phyloP scores from a whole-genome alignment of 2,797 vertebrate genomes.

The Helarctos malayanus region DNA sequence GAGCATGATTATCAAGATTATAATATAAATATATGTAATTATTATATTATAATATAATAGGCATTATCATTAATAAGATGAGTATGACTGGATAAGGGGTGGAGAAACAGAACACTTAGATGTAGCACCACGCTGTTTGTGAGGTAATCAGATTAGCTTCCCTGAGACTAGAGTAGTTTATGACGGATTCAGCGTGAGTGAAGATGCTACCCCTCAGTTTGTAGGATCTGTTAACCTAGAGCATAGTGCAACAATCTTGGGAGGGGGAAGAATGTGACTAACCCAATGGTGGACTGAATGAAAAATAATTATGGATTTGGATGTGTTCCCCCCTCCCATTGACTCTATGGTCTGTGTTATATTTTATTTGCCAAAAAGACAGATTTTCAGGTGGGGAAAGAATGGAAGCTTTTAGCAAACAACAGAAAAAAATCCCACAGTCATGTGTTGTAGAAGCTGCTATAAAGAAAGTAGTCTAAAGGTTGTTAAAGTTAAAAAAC shows the following conservation, averaged over 20 bases:
- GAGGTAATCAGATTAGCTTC: background rate
- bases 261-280: background rate
- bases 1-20: background rate
- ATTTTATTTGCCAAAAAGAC: background rate
- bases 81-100: background rate
- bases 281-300: background rate
- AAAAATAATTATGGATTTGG: background rate
- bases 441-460: background rate
- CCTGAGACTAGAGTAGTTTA: background rate
- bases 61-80: conserved; percentile 18
- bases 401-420: background rate
- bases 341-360: background rate
- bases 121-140: background rate
- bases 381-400: background rate
- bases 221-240: background rate
- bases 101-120: background rate
- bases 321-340: background rate
- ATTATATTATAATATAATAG: background rate
- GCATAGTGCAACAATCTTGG: background rate
- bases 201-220: background rate
- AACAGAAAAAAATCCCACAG: background rate
- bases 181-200: background rate
- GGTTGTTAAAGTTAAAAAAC: background rate
- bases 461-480: background rate
- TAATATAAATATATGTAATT: background rate